Base-by-base conservation (phyloP, 2,797 vertebrate species). In the Vipera ursinii region DNA sequence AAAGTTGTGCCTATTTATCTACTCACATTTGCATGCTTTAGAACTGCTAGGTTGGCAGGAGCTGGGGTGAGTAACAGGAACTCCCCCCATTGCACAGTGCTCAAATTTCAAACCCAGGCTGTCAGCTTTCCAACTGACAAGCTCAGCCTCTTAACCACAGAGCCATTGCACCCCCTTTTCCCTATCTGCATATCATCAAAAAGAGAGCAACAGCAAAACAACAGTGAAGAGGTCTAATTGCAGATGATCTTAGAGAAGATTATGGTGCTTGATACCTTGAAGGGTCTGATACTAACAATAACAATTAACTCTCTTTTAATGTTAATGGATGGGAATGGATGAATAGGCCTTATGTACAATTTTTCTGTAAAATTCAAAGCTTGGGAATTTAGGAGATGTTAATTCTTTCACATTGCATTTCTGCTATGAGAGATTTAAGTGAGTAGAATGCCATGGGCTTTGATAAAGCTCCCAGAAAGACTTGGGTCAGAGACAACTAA, bases 401-500 rank as follows among this genome's bases (percentile, higher is more conserved):
- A 63, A 63, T 85, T 13, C 48, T 26, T 93, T 91, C 90, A 65
- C 56, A 26, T 32, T 56, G 15, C 69, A 51, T 86, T 89, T 60
- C 48, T n/a, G 48, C 38, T 90, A 20, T 15, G 24, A 88, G 85
- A 82, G 44, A 38, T 82, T 69, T 63, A 57, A 78, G 48, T 57
- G 90, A 48, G 17, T 14, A 85, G 28, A 91, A 55, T 28, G 15
- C 48, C 3, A n/a, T 63, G 48, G 57, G 17, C 56, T 89, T 91
- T 89, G 91, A 24, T 92, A 90, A 44, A 93, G 89, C 89, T 90
- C 91, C 91, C 91, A 69, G 69, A 88, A 96, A 94, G 88, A 22
- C 92, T 95, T 78, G 24, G 93, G 94, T 96, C 96, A 96, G 94
- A 94, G 93, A 78, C 69, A 57, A 89, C 38, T 91, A 95, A 91